A percentile compares a stretch with the other conserved stretches of the same genome.
Evolutionary conservation across 2,797 vertebrate genomes (phyloP).

Genomic region (Tachyglossus aculeatus): DNA sequence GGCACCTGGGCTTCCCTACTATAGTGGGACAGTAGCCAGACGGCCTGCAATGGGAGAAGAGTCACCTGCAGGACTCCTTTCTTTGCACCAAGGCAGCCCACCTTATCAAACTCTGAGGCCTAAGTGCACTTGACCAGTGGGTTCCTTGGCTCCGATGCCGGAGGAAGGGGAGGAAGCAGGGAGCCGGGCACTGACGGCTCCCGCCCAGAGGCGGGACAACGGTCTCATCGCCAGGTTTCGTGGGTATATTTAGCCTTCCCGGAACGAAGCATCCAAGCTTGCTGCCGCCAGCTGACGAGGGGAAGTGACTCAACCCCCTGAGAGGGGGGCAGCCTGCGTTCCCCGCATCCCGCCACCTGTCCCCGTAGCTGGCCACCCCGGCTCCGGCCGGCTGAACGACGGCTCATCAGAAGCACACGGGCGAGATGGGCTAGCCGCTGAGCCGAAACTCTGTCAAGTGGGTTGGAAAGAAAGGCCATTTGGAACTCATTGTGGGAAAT

Average conservation of each 20-base stretch:
- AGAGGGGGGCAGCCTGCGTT: conserved; percentile 4
- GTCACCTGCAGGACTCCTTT: too few relatives aligned
- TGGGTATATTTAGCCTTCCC: conserved; percentile 8
- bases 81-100: too few relatives aligned
- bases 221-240: neutral
- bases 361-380: neutral
- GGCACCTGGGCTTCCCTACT: too few relatives aligned
- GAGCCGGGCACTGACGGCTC: too few relatives aligned
- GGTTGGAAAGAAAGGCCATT: conserved; percentile 35
- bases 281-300: conserved; percentile 12
- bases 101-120: too few relatives aligned
- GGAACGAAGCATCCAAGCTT: conserved; percentile 33
- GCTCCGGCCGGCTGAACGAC: neutral
- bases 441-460: conserved; percentile 29
- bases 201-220: too few relatives aligned
- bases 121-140: too few relatives aligned
- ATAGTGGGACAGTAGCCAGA: too few relatives aligned
- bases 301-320: neutral
- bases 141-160: too few relatives aligned
- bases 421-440: conserved; percentile 31
- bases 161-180: too few relatives aligned
- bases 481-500: conserved; percentile 36
- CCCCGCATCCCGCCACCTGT: neutral
- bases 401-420: neutral
- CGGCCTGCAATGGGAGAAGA: too few relatives aligned